phyloP scores from a whole-genome alignment of 2,888 invertebrate genomes.

The Andrena marginata region DNA sequence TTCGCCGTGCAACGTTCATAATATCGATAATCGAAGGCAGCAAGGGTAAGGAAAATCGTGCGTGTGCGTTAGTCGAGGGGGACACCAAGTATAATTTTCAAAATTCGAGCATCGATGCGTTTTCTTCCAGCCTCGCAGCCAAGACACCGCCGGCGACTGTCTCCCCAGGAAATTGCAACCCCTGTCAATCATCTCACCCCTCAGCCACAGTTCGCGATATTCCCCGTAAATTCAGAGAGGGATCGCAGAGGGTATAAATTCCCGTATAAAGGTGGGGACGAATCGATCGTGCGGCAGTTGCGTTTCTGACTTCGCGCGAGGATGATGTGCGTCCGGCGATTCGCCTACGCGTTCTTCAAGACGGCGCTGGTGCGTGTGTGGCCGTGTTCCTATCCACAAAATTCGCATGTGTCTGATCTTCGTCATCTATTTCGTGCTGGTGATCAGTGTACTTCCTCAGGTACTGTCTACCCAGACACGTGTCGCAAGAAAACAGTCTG shows the following conservation, averaged over 20 bases:
- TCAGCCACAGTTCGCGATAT: background rate
- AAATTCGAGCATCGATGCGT: background rate
- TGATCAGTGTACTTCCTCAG: too few relatives aligned
- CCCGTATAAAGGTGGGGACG: background rate
- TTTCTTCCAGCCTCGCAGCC: background rate
- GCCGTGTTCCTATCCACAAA: background rate
- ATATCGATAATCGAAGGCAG: background rate
- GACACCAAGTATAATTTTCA: background rate
- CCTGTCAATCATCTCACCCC: constrained; percentile 24
- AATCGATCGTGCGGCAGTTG: constrained; percentile 16
- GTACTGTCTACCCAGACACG: too few relatives aligned
- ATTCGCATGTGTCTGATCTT: background rate
- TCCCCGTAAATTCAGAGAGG: background rate
- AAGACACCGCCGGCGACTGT: background rate
- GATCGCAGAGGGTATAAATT: background rate
- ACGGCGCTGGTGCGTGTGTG: background rate
- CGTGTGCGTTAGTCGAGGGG: background rate
- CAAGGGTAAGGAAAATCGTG: background rate
- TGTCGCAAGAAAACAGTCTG: too few relatives aligned
- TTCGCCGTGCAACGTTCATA: background rate
- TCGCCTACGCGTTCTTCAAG: background rate
- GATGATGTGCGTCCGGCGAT: background rate
- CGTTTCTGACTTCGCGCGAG: background rate
- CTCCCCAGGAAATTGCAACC: background rate
- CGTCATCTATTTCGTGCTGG: background rate